Conservation (phyloP, 1,140 invertebrate genomes). For the Polypedilum vanderplanki region DNA sequence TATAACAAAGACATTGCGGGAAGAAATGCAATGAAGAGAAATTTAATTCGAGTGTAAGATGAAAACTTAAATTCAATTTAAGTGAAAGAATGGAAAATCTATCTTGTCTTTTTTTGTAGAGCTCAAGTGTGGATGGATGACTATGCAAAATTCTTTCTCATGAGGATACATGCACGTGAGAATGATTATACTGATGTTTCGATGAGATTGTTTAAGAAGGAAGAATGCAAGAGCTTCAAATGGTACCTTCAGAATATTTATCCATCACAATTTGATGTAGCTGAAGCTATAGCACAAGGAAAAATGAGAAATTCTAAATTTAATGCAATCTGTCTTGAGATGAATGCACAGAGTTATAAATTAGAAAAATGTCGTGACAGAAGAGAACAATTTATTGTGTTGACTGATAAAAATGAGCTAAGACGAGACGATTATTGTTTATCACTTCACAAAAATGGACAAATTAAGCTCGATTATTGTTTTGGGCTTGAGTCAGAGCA, state of each 20-base stretch:
- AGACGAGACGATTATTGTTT: background rate
- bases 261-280: background rate
- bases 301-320: background rate
- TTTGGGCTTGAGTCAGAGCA: background rate
- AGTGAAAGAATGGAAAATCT: background rate
- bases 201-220: constrained; percentile 67
- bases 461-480: background rate
- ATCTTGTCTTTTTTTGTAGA: background rate
- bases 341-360: background rate
- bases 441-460: background rate
- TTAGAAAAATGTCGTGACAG: background rate
- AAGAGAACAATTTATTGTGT: background rate
- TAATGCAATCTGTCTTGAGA: background rate
- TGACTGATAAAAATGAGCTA: background rate
- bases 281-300: background rate
- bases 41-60: background rate
- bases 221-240: constrained; percentile 86
- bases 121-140: constrained; percentile 98
- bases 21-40: background rate
- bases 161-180: constrained; percentile 61
- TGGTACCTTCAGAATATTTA: constrained; percentile 90
- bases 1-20: constrained; percentile 44
- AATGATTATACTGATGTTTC: constrained; percentile 66
- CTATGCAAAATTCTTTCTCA: constrained; percentile 83
- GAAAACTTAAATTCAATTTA: background rate